Base-by-base conservation (phyloP, 2,797 vertebrate species). In the Diceros bicornis region DNA sequence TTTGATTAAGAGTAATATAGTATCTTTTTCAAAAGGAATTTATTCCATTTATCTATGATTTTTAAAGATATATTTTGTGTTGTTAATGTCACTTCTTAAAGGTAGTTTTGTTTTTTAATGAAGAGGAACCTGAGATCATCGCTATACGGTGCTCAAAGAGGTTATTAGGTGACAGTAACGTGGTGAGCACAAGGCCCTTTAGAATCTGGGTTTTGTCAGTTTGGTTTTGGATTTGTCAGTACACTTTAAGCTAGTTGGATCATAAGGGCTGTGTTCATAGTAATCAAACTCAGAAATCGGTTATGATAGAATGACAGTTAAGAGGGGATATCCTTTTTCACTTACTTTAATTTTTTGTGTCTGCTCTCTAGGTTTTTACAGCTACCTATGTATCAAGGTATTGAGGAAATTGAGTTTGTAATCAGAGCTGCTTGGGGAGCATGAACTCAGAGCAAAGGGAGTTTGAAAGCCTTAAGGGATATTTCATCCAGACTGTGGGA, bases 381-480 rank as follows among this genome's bases (percentile, higher is more conserved):
- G 66, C 66, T 72, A 74, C n/a, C 69, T 59, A 4, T 2, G 11
- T 72, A 77, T 94, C 50, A 71, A 64, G 29, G 37, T 75, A 62
- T 47, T 85, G 57, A 85, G 84, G 87, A 95, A 94, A 88, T 52
- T 82, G 94, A 96, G 77, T 86, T 86, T 87, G 68, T 88, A 55
- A 83, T 95, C 81, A 95, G 72, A 96, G 82, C 74, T 96, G 77
- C 82, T 78, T 62, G 27, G 41, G 77, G 85, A 96, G 64, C 86
- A 55, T 91, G 89, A 82, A 89, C 44, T 91, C n/a, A 82, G 59
- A 79, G 75, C 50, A 91, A 47, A 89, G 75, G 92, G 88, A 71
- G 81, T 95, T 97, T 78, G 84, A 92, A 95, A 78, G 52, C 50
- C 89, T 92, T 52, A 6, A 97, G 77, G 85, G 82, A 10, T 72